phyloP scores from a whole-genome alignment of 2,113 vertebrate species.

The Synodontis membranacea region DNA sequence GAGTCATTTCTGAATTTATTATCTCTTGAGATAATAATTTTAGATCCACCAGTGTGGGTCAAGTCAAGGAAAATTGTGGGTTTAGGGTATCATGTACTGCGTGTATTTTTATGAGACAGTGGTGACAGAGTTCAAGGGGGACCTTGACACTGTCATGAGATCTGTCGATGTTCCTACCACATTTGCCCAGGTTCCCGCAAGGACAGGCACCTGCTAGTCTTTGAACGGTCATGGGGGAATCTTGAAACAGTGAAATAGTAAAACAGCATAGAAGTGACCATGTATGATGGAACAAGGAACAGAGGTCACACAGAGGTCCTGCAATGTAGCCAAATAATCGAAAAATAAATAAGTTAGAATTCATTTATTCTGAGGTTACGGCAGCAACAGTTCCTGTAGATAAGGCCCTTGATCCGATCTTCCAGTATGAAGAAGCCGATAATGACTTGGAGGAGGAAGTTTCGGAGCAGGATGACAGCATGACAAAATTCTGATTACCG shows the following conservation, averaged over 20 bases:
- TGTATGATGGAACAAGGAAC: neutral
- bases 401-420: neutral
- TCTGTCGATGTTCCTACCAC: neutral
- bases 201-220: no score
- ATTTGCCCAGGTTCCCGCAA: no score
- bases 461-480: neutral
- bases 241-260: neutral
- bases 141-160: neutral
- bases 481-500: no score
- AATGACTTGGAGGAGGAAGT: neutral
- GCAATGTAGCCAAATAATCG: neutral
- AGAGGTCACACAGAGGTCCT: neutral
- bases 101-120: neutral
- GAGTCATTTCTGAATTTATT: neutral
- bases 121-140: neutral
- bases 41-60: neutral
- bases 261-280: neutral
- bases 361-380: neutral
- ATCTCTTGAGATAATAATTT: no score
- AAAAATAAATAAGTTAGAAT: no score
- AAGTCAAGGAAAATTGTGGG: neutral
- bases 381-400: neutral
- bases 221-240: neutral
- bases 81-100: neutral
- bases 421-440: neutral